These are phyloP conservation scores for Antheraea yamamai DNA, from an alignment of 2,888 invertebrate species.

Conservation along the genomic window DNA sequence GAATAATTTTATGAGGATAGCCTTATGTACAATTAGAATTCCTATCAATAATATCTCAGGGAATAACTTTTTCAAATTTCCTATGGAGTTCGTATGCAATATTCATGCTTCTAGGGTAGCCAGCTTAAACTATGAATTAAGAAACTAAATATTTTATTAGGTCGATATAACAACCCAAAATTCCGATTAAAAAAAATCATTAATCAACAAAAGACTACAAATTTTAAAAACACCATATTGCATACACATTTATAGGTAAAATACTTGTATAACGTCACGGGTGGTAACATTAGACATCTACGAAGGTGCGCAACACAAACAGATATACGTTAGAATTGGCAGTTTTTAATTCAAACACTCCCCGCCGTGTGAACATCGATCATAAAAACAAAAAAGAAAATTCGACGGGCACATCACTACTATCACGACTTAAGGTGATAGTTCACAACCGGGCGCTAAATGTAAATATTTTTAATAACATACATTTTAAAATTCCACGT, in stretches of 20 bases:
- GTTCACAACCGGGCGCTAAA: background rate
- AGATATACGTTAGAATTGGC: slow-evolving; percentile 3
- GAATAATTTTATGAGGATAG: too few relatives aligned
- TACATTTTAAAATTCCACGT: background rate
- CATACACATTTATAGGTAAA: slow-evolving; percentile 7
- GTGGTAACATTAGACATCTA: slow-evolving; percentile 14
- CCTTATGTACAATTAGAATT: too few relatives aligned
- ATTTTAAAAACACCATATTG: background rate
- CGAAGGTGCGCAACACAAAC: slow-evolving; percentile 10
- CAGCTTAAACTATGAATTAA: background rate
- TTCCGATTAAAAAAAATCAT: background rate
- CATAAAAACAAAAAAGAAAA: slow-evolving; percentile 5
- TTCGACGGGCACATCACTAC: slow-evolving; percentile 8
- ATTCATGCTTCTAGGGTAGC: background rate
- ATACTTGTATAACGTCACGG: slow-evolving; percentile 2
- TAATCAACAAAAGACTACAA: background rate
- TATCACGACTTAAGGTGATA: background rate
- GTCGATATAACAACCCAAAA: background rate
- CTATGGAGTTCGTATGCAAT: too few relatives aligned
- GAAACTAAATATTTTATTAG: background rate
- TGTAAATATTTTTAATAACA: background rate
- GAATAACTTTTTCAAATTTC: too few relatives aligned
- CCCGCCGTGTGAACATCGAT: slow-evolving; percentile 21
- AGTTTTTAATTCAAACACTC: slow-evolving; percentile 18
- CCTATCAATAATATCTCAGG: too few relatives aligned